Evolutionary conservation across 2,113 vertebrate genomes (phyloP), one percentile per base, ranked within the genome.

Genomic region (Origma solitaria): DNA sequence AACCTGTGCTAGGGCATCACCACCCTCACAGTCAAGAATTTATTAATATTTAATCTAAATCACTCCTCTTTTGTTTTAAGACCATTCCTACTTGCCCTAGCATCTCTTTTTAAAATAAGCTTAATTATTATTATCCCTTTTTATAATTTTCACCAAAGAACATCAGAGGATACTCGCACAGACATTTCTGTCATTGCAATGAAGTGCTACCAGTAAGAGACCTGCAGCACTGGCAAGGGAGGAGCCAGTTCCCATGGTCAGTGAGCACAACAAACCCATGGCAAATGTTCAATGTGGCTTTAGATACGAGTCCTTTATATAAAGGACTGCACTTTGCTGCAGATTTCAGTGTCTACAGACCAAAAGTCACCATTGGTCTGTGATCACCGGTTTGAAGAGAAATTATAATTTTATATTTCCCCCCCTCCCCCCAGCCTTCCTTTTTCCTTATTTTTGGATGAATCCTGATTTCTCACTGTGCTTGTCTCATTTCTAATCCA

Each of bases 161-260:
- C 9, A 31, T n/a, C 19, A 47, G 66, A 21, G 44, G 17, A 38
- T 25, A 33, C 51, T 70, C 30, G 17, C 51, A 16, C 18, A 35
- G 50, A 5, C 16, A 0, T 75, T 58, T 84, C 31, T 86, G 58
- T 49, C 49, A 2, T 23, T 57, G 35, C n/a, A 94, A 3, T 60
- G 53, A 81, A 81, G 24, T 4, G 1, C 25, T 40, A 5, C 40
- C 23, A 44, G 2, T 45, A 72, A 61, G 13, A 40, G 37, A 49
- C 25, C 50, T 33, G 61, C 58, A 81, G 57, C 73, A 42, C 1
- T 54, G 62, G 24, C 42, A 31, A 57, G 53, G 95, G 96, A 97
- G 96, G 96, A 96, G 94, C 83, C 70, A 54, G 95, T 97, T 97
- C 76, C 96, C 94, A 95, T 88, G 86, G 93, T 33, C 58, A 60